phyloP scores from a whole-genome alignment of 1,140 invertebrate genomes.

The Notospermus geniculatus region DNA sequence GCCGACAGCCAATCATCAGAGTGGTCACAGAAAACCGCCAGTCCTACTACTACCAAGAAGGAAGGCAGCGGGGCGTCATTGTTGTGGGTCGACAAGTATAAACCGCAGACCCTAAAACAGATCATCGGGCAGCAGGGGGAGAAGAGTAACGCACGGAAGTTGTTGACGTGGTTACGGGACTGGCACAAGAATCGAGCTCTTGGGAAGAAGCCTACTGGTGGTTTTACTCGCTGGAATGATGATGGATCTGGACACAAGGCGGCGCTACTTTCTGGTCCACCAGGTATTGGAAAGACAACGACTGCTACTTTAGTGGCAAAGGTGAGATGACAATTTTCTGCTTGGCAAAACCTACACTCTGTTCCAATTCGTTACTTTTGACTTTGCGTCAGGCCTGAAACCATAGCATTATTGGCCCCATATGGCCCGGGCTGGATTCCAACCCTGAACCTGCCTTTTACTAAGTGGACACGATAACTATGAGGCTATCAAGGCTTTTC shows the following conservation, averaged over 20 bases:
- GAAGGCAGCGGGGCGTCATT: slow-evolving; percentile 13
- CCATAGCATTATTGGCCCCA: too few relatives aligned
- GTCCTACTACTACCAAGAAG: neutral
- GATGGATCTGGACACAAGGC: slow-evolving; percentile 85
- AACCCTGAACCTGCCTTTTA: too few relatives aligned
- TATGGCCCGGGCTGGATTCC: too few relatives aligned
- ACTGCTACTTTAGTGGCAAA: slow-evolving; percentile 58
- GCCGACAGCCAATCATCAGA: neutral
- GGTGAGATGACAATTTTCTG: too few relatives aligned
- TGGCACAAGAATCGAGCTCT: slow-evolving; percentile 82
- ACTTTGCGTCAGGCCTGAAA: too few relatives aligned
- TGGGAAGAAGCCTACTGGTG: slow-evolving; percentile 62
- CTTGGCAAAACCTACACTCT: too few relatives aligned
- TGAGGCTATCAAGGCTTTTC: too few relatives aligned
- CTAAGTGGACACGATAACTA: too few relatives aligned
- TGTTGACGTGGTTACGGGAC: slow-evolving; percentile 80
- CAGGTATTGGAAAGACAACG: slow-evolving; percentile 63
- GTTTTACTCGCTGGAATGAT: slow-evolving; percentile 28
- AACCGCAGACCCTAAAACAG: slow-evolving; percentile 79
- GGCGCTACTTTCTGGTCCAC: slow-evolving; percentile 90
- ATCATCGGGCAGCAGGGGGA: slow-evolving; percentile 92
- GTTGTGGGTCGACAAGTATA: slow-evolving; percentile 96
- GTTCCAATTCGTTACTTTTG: too few relatives aligned
- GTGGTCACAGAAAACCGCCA: slow-evolving; percentile 8
- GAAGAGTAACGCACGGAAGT: slow-evolving; percentile 87